These are phyloP conservation scores for Meteorus sp. DNA, from an alignment of 1,140 invertebrate genomes.

Conservation along the genomic window DNA sequence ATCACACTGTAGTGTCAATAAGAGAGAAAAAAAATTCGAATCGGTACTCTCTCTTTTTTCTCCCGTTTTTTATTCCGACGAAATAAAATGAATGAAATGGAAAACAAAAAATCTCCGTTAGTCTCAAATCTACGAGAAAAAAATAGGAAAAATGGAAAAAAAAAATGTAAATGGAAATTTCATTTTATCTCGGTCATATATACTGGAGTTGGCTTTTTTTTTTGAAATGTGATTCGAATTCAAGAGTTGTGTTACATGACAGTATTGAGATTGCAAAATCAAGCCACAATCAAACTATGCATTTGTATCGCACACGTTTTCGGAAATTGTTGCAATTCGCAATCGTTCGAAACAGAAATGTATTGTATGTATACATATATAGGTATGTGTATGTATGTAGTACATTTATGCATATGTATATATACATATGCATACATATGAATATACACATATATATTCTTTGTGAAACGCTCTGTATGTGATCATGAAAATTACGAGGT, in stretches of 20 bases:
- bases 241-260: slow-evolving; percentile 55
- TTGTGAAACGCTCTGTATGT: not conserved
- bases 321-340: slow-evolving; percentile 11
- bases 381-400: not conserved
- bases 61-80: too few species aligned
- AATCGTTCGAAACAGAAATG: slow-evolving; percentile 24
- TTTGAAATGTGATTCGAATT: slow-evolving; percentile 47
- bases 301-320: slow-evolving; percentile 1
- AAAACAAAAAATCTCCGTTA: slow-evolving; percentile 29
- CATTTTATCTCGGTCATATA: slow-evolving; percentile 10
- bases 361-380: not conserved
- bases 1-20: slow-evolving; percentile 50
- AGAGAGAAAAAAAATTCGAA: slow-evolving; percentile 24
- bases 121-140: slow-evolving; percentile 29
- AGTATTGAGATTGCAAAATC: slow-evolving; percentile 52
- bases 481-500: not conserved
- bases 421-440: not conserved
- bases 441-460: slow-evolving; percentile 9
- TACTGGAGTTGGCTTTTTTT: slow-evolving; percentile 23
- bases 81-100: slow-evolving; percentile 26
- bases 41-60: too few species aligned
- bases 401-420: slow-evolving; percentile 2
- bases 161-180: not conserved
- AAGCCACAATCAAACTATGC: slow-evolving; percentile 49
- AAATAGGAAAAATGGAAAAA: slow-evolving; percentile 24